Conservation (phyloP, 2,888 invertebrate genomes). For the Salpingus planirostris region DNA sequence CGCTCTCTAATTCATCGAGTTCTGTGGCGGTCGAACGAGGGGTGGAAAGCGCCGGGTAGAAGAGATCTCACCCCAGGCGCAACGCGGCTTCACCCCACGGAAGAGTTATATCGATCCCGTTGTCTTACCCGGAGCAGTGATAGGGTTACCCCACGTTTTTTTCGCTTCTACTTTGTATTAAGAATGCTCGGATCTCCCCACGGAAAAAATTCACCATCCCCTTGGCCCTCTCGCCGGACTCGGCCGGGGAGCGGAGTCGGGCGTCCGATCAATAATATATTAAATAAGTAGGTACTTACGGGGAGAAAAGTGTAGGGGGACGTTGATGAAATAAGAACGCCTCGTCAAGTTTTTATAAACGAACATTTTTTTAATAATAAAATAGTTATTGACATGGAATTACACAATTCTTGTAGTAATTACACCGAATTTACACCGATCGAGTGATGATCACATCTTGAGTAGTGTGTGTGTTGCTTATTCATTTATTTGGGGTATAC, state of each 20-base stretch:
- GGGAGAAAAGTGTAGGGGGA: too few species aligned
- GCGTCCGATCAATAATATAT: too few species aligned
- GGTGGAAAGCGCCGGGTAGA: slow-evolving; percentile 20
- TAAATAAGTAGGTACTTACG: too few species aligned
- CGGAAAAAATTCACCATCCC: too few species aligned
- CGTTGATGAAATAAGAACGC: too few species aligned
- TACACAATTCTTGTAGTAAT: slow-evolving; percentile 33
- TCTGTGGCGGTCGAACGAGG: slow-evolving; percentile 13
- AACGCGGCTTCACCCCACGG: slow-evolving; percentile 39
- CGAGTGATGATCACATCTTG: slow-evolving; percentile 32
- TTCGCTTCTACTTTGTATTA: slow-evolving; percentile 24
- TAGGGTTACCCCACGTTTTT: slow-evolving; percentile 38
- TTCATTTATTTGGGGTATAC: too few species aligned
- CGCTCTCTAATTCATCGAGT: slow-evolving; percentile 7
- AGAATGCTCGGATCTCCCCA: slow-evolving; percentile 27
- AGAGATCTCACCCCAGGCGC: slow-evolving; percentile 29
- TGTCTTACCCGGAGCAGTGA: slow-evolving; percentile 40
- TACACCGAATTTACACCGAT: slow-evolving; percentile 29
- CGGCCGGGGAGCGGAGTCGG: too few species aligned
- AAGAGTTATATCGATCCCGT: slow-evolving; percentile 46
- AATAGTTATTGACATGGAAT: slow-evolving; percentile 42
- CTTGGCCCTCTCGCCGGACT: too few species aligned
- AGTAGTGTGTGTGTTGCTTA: too few species aligned
- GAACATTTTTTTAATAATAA: slow-evolving; percentile 41
- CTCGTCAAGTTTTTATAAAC: slow-evolving; percentile 37